Base-by-base conservation (phyloP, 1,140 invertebrate genomes). In the Halyomorpha halys region DNA sequence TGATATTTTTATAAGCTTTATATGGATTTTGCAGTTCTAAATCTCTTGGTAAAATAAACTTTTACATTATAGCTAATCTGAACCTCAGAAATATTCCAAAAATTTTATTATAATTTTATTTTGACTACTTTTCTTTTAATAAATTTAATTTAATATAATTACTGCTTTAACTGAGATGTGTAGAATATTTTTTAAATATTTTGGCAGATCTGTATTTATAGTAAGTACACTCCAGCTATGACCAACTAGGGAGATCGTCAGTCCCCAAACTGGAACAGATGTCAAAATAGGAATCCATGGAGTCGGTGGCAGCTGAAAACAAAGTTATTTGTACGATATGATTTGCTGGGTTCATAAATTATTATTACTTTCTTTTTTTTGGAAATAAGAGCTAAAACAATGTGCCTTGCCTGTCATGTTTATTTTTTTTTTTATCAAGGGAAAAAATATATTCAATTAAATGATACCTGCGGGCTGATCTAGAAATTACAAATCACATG, bases 201-300 rank as follows among this genome's bases (percentile, higher is more conserved):
- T 86, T 0, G 92, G 91, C 19, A 96, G 78, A 70, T 91, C 86
- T 15, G 86, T 90, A 19, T 93, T 80, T 74, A 92, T 81, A 16
- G 88, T 91, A 70, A 90, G 91, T 70, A 90, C 87, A 0, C 85
- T 87, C 84, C 90, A 94, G 72, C 91, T 89, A 71, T 91, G 86
- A 16, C 86, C 85, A 68, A 91, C 76, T 72, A 83, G 77, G 16
- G 91, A 86, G 62, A 80, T 79, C 1, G 90, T 77, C 27, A 91
- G 73, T 0, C 86, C 87, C 80, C 85, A 86, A 27, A 90, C 78
- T 3, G 87, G 86, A 15, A 81, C 74, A 1, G 87, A 94, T 14
- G 82, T 87, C 0, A 94, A 73, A 21, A 90, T 83, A 23, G 81
- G 77, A 61, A 78, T 81, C 86, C 86, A 90, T 1, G 87, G 86